These are phyloP conservation scores for Odontamblyopus lacepedii DNA, from an alignment of 2,797 vertebrate genomes.

Conservation along the genomic window DNA sequence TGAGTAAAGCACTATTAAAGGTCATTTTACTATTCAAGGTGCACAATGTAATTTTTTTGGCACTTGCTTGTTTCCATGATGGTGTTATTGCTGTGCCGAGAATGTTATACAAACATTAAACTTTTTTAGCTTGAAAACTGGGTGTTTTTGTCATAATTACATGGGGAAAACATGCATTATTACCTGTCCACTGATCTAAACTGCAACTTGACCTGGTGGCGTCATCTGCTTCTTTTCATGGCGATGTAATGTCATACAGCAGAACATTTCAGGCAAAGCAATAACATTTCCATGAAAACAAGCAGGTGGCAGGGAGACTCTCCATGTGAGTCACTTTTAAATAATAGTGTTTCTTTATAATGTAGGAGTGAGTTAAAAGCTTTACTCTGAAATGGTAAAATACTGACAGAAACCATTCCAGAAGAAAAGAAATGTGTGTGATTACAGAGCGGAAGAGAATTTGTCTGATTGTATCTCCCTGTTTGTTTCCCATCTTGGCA, in stretches of 20 bases:
- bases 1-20: neutral
- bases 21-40: neutral
- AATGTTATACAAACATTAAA: neutral
- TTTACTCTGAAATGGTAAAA: neutral
- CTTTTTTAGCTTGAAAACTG: neutral
- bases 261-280: neutral
- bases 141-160: neutral
- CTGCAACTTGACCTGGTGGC: neutral
- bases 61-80: neutral
- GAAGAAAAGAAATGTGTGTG: slow-evolving; percentile 1
- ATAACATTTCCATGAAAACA: neutral
- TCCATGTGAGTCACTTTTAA: neutral
- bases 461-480: slow-evolving; percentile 16
- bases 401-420: neutral
- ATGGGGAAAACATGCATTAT: neutral
- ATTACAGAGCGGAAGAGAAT: neutral
- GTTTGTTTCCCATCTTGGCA: slow-evolving; percentile 23
- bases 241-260: too few relatives aligned
- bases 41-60: neutral
- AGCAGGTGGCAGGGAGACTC: neutral
- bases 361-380: neutral
- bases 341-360: neutral
- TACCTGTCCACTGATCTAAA: neutral
- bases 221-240: too few relatives aligned
- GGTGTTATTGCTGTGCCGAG: neutral